Evolutionary conservation across 2,113 vertebrate species (phyloP), one percentile per base, ranked within the genome.

Genomic region (Scolopax mira): DNA sequence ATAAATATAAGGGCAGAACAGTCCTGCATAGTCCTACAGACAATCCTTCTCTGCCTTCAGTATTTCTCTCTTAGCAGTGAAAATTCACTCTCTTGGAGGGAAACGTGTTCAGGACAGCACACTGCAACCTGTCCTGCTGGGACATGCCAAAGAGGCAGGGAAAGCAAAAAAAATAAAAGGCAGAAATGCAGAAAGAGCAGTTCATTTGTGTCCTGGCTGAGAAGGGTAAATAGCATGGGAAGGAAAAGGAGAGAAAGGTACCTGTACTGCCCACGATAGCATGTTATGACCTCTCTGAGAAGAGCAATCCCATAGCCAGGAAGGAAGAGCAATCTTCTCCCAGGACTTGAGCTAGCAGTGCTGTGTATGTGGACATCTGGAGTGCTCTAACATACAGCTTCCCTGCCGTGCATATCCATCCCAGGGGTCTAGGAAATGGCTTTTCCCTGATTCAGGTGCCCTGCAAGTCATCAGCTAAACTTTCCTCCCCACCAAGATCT

Each of bases 181-280:
- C 11, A 69, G 21, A 73, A 88, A 51, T 18, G n/a, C 28, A 49
- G 66, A 58, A 82, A 73, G 22, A 5, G 11, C 30, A 17, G n/a
- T 22, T 72, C 0, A 18, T 83, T 73, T 82, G 13, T 65, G 85
- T 57, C n/a, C 67, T 52, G 64, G 3, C 11, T 73, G 28, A 80
- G 75, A 90, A 84, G 19, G 11, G 11, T 41, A 54, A 64, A 42
- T 3, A 5, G 3, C 18, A 25, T 42, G 44, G 41, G 67, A 79
- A 75, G 33, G 35, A 57, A 48, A 31, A 74, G 74, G 79, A 77
- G 19, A 72, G 9, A 79, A 70, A 11, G 8, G 4, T 3, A 11
- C 5, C 31, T 2, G 1, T 30, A 41, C 30, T 42, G 30, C 17
- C 66, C 1, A 1, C 15, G 25, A 6, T 4, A 54, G 30, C 15